Conservation (phyloP, 2,113 vertebrate species). For the Uria aalge region DNA sequence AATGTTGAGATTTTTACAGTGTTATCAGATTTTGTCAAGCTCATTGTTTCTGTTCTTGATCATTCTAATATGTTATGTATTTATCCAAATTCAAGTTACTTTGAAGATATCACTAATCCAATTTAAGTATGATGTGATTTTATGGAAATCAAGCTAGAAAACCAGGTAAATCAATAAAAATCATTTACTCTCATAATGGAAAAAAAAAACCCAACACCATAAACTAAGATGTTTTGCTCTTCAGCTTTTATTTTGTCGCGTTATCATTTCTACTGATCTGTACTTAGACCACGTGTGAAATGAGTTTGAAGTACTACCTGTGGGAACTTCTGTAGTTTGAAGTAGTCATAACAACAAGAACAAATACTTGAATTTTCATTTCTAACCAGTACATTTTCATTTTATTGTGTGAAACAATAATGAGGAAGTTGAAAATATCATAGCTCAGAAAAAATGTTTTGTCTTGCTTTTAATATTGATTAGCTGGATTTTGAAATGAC, state of each 20-base stretch:
- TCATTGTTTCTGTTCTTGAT: neutral
- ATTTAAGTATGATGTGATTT: slow-evolving; percentile 22
- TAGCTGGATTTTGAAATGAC: neutral
- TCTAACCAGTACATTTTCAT: neutral
- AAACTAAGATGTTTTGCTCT: neutral
- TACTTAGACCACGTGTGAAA: neutral
- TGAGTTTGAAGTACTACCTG: neutral
- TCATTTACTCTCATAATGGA: neutral
- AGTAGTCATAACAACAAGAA: neutral
- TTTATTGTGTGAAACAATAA: neutral
- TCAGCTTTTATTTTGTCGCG: neutral
- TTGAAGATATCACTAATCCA: neutral
- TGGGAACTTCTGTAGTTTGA: neutral
- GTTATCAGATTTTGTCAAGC: neutral
- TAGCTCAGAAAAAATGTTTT: neutral
- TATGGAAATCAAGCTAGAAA: neutral
- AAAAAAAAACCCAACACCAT: neutral
- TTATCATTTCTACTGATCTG: neutral
- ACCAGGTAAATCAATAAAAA: neutral
- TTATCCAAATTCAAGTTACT: neutral
- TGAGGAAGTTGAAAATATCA: neutral
- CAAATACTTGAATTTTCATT: neutral
- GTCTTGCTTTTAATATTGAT: neutral
- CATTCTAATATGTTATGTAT: neutral
- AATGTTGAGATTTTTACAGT: neutral